Conservation (phyloP, 1,140 invertebrate genomes). For the Caenorhabditis brenneri region DNA sequence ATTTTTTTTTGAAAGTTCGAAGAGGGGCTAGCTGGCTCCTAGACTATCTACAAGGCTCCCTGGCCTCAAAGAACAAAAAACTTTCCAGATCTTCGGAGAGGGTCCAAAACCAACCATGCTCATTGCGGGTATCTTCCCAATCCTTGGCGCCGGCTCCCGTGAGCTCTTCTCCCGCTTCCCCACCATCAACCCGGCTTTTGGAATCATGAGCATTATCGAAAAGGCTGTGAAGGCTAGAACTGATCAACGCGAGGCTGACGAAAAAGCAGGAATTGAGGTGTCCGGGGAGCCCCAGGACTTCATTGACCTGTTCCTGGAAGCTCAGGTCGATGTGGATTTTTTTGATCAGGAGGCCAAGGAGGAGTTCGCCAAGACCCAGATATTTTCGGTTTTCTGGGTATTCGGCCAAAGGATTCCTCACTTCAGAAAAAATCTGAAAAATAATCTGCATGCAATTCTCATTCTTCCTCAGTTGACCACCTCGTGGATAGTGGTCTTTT, state of each 20-base stretch:
- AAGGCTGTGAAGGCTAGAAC: neutral
- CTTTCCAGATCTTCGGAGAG: neutral
- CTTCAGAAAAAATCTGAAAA: no score
- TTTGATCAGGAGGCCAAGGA: neutral
- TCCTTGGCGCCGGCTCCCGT: neutral
- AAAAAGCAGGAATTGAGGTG: neutral
- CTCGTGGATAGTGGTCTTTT: no score
- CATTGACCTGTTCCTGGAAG: constrained; percentile 46
- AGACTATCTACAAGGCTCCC: no score
- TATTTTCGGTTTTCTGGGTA: no score
- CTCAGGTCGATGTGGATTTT: neutral
- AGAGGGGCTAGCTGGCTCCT: no score
- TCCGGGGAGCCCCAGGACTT: constrained; percentile 40
- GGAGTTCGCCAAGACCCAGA: constrained; percentile 42
- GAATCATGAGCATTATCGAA: neutral
- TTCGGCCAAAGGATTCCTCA: no score
- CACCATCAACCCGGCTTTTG: neutral
- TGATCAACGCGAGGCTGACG: neutral
- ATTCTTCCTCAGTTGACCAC: no score
- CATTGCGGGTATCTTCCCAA: neutral
- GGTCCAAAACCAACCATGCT: neutral
- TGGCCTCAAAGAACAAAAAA: no score
- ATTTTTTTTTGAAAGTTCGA: no score
- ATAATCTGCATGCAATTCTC: no score
- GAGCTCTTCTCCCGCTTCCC: no score